Percentiles rank a stretch among this genome's conserved stretches.
Conservation (phyloP, 2,797 vertebrate species). For the Pelodytes ibericus region DNA sequence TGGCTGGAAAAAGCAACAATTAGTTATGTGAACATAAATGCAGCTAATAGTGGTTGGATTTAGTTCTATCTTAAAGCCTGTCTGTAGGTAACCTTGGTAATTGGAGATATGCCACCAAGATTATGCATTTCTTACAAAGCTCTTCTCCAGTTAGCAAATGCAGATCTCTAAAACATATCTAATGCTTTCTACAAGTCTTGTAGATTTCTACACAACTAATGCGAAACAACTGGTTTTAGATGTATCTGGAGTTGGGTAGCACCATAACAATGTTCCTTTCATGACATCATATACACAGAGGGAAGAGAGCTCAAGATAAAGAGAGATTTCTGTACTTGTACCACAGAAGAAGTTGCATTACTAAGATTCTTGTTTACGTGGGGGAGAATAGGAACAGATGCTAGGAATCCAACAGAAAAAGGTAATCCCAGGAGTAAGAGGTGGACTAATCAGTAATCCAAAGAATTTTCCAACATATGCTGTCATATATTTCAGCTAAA, state of each 20-base stretch:
- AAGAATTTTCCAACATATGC: slow-evolving; percentile 25
- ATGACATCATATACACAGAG: slow-evolving; percentile 49
- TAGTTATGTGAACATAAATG: too few relatives aligned
- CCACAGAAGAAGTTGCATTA: slow-evolving; percentile 2
- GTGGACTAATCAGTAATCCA: slow-evolving; percentile 14
- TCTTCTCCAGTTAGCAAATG: too few relatives aligned
- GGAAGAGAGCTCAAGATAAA: slow-evolving; percentile 52
- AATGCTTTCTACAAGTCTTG: neutral
- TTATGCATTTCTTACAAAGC: too few relatives aligned
- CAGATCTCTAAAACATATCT: too few relatives aligned
- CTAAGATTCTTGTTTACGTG: slow-evolving; percentile 18
- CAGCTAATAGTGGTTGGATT: too few relatives aligned
- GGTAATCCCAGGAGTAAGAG: slow-evolving; percentile 26
- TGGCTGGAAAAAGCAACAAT: too few relatives aligned
- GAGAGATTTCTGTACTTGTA: slow-evolving; percentile 14
- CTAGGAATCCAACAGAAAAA: slow-evolving; percentile 14
- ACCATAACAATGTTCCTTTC: neutral
- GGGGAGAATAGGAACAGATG: slow-evolving; percentile 31
- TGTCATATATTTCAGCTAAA: slow-evolving; percentile 7
- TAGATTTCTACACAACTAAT: slow-evolving; percentile 7
- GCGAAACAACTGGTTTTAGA: slow-evolving; percentile 12
- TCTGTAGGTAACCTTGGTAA: too few relatives aligned
- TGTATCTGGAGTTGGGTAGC: neutral
- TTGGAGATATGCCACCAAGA: too few relatives aligned
- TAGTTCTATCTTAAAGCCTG: too few relatives aligned